Conservation (phyloP, 2,797 vertebrate genomes). For the Podargus strigoides region DNA sequence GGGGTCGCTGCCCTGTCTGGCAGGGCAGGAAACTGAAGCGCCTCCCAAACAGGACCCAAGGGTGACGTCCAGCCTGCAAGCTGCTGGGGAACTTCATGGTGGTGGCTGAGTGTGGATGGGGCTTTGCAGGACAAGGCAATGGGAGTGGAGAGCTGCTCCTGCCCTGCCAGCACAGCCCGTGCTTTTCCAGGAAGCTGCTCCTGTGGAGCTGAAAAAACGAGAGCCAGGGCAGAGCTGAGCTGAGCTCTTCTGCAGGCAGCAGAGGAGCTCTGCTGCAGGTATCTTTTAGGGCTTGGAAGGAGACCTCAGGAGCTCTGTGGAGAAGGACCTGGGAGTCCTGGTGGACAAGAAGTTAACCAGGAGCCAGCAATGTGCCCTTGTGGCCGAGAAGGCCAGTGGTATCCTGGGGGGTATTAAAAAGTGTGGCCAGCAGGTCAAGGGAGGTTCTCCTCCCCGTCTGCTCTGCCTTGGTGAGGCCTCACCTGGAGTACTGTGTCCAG, state of each 20-base stretch:
- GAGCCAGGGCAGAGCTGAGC: background rate
- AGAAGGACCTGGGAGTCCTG: too few species aligned
- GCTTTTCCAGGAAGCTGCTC: background rate
- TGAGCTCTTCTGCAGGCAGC: background rate
- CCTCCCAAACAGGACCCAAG: too few species aligned
- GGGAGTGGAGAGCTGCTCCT: background rate
- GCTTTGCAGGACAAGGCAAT: background rate
- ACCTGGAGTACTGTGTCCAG: too few species aligned
- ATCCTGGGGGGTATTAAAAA: too few species aligned
- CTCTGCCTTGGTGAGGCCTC: too few species aligned
- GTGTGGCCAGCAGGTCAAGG: too few species aligned
- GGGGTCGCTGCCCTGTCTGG: background rate
- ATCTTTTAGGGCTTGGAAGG: background rate
- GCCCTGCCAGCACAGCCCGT: background rate
- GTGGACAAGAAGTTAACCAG: too few species aligned
- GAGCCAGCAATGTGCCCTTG: too few species aligned
- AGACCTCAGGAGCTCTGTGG: too few species aligned
- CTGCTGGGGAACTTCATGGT: background rate
- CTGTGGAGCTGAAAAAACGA: background rate
- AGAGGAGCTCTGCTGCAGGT: background rate
- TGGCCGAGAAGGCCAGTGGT: too few species aligned
- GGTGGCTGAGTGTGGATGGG: background rate
- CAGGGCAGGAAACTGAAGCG: background rate
- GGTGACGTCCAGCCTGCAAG: background rate
- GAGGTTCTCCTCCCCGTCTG: too few species aligned